A percentile compares a stretch with the other conserved stretches of the same genome.
Conservation (phyloP, 2,113 vertebrate genomes). For the Entelurus aequoreus region DNA sequence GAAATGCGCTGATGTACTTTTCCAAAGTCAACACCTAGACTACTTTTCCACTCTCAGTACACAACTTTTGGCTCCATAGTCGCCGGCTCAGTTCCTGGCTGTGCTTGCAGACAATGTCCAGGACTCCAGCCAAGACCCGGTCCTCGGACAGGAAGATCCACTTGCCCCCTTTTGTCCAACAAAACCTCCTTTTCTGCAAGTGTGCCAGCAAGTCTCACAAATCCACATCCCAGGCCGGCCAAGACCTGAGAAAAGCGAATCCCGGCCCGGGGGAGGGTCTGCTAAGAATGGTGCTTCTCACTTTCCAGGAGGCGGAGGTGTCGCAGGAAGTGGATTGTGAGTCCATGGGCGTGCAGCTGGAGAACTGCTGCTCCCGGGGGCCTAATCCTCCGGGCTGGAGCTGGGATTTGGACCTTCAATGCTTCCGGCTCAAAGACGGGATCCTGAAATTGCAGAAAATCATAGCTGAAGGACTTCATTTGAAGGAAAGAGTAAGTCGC, state of each 20-base stretch:
- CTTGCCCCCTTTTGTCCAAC: conserved; percentile 7
- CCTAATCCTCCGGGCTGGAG: conserved; percentile 50
- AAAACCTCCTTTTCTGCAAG: not conserved
- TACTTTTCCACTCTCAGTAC: conserved; percentile 4
- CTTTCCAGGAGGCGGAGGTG: conserved; percentile 51
- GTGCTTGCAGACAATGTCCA: conserved; percentile 27
- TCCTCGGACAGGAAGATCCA: conserved; percentile 5
- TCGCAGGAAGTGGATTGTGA: conserved; percentile 52
- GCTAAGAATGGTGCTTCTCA: conserved; percentile 26
- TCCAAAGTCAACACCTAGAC: conserved; percentile 37
- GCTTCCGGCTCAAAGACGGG: no score
- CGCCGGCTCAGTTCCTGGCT: conserved; percentile 25
- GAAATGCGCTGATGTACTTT: conserved; percentile 22
- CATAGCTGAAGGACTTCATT: no score
- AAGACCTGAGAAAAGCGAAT: conserved; percentile 13
- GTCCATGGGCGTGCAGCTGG: conserved; percentile 59
- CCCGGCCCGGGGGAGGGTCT: conserved; percentile 2
- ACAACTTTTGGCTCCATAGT: conserved; percentile 7
- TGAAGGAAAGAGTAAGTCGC: no score
- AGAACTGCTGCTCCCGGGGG: conserved; percentile 47
- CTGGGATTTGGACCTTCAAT: conserved; percentile 35
- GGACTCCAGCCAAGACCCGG: conserved; percentile 6
- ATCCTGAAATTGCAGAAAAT: no score
- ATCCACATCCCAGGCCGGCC: not conserved
- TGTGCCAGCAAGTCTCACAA: not conserved